Base-by-base conservation (phyloP, 2,113 vertebrate species). In the Pimephales promelas region DNA sequence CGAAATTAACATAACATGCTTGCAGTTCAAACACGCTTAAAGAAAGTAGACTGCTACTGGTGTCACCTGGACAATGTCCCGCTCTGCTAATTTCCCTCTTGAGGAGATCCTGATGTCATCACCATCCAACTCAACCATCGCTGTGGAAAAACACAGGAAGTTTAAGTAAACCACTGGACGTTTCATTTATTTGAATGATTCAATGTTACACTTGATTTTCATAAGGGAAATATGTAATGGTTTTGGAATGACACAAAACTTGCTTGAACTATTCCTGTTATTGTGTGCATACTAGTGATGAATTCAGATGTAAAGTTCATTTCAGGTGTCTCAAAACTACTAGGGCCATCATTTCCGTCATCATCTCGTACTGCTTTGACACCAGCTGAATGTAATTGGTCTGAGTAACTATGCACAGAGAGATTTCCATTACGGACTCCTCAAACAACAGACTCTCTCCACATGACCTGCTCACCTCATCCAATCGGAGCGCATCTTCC, bases 41-140 rank as follows among this genome's bases (percentile, higher is more conserved):
- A 49, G 22, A n/a, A 45, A 49, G 10, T 11, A 22, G 7, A 59
- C 18, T 28, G 20, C 45, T 70, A 45, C 5, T 40, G 49, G 26
- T 49, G 40, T 94, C 94, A 98, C 97, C 97, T 98, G 97, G 75
- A 98, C 97, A 1, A 98, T 98, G 92, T 98, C 97, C 26, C 97
- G 91, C 89, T 98, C 97, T 0, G 97, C 97, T 87, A 95, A 91
- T 89, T 96, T 97, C 56, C 97, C 97, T 20, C 97, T 91, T 43
- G 97, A 98, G 14, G 97, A 98, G 88, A 98, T 94, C 89, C 97
- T 94, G 84, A 98, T 94, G 52, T 97, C 96, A 1, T 98, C 97
- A 0, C 97, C 97, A 3, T 98, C 97, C 90, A 98, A 91, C 89
- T 98, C 97, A 89, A 98, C 97, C 97, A 98, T 98, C 36, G 97